phyloP scores from a whole-genome alignment of 2,888 invertebrate genomes.

The Parthenolecanium corni region DNA sequence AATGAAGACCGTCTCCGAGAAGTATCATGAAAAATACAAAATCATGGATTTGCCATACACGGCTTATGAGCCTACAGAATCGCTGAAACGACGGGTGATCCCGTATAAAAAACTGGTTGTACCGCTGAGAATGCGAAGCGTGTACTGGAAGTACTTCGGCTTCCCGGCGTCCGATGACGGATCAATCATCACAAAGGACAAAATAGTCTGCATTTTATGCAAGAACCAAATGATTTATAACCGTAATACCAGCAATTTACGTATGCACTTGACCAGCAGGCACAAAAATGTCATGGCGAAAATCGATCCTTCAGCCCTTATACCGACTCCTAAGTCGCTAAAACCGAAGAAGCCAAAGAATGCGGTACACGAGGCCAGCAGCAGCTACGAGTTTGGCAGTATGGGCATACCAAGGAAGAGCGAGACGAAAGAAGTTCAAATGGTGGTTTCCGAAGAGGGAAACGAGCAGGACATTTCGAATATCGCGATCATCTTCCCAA shows the following conservation, averaged over 20 bases:
- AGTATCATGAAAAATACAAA: too few species aligned
- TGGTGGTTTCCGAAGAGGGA: conserved; percentile 39
- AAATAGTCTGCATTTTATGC: conserved; percentile 43
- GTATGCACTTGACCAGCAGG: conserved; percentile 44
- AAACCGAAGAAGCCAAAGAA: background rate
- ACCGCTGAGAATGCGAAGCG: conserved; percentile 43
- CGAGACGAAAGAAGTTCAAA: conserved; percentile 37
- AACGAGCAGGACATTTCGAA: conserved; percentile 36
- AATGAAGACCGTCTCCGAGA: too few species aligned
- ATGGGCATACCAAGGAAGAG: background rate
- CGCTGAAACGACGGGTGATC: background rate
- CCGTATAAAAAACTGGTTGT: conserved; percentile 42
- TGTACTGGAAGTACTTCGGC: conserved; percentile 45
- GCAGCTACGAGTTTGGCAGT: conserved; percentile 40
- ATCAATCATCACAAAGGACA: conserved; percentile 37
- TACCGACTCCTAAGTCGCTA: background rate
- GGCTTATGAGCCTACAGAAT: too few species aligned
- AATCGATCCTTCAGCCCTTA: conserved; percentile 1
- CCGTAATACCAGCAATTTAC: conserved; percentile 43
- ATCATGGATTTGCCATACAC: too few species aligned
- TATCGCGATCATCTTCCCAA: conserved; percentile 37
- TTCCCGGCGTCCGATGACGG: conserved; percentile 44
- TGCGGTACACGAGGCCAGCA: conserved; percentile 38
- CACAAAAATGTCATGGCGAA: conserved; percentile 35
- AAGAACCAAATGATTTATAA: conserved; percentile 44